phyloP scores from a whole-genome alignment of 1,140 invertebrate genomes.

The Drosophila punjabiensis region DNA sequence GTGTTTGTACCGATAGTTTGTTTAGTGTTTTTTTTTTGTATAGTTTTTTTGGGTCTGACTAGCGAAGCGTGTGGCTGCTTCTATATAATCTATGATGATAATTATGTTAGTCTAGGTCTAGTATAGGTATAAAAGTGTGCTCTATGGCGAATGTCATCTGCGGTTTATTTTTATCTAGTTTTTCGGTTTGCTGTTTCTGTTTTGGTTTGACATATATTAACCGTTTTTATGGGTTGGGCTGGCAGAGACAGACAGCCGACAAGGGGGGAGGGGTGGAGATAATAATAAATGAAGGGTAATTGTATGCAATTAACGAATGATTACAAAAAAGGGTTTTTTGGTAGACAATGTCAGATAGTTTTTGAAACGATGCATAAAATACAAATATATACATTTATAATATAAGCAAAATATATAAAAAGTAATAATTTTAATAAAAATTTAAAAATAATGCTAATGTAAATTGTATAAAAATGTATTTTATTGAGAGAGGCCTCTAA shows the following conservation, averaged over 20 bases:
- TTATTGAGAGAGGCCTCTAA: no score
- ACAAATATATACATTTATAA: no score
- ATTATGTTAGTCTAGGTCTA: constrained; percentile 63
- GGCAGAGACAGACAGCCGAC: constrained; percentile 35
- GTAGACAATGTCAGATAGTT: background rate
- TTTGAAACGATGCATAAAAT: background rate
- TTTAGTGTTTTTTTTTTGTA: constrained; percentile 11
- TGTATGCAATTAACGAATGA: constrained; percentile 53
- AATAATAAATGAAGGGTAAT: constrained; percentile 63
- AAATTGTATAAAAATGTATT: no score
- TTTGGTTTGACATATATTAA: constrained; percentile 71
- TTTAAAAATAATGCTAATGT: no score
- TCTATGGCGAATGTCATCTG: constrained; percentile 55
- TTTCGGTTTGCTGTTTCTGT: constrained; percentile 24
- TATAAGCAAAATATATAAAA: no score
- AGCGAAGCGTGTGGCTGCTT: constrained; percentile 56
- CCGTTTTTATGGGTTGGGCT: constrained; percentile 47
- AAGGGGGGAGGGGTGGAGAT: constrained; percentile 37
- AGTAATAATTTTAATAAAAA: no score
- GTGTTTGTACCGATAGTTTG: constrained; percentile 30
- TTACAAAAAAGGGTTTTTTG: constrained; percentile 14
- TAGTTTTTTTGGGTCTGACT: constrained; percentile 33
- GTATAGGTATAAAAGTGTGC: constrained; percentile 31
- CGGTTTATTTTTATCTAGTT: constrained; percentile 72
- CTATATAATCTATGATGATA: constrained; percentile 58